phyloP scores from a whole-genome alignment of 2,797 vertebrate genomes.

The Bucorvus abyssinicus region DNA sequence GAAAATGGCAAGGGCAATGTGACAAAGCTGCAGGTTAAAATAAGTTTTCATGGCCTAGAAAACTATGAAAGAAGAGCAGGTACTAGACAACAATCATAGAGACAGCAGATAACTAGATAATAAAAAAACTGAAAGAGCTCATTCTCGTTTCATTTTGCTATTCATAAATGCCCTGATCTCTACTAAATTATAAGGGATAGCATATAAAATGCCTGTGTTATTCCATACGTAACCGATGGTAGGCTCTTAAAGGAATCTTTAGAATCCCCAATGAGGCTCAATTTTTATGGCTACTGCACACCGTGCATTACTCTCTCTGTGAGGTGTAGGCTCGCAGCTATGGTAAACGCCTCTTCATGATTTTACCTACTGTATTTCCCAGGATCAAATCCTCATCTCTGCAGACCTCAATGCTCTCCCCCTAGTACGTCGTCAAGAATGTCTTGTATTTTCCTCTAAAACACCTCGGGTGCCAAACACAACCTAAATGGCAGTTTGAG shows the following conservation, averaged over 20 bases:
- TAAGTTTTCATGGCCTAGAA: not conserved
- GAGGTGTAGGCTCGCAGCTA: not conserved
- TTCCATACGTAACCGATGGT: not conserved
- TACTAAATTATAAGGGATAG: not conserved
- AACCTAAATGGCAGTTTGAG: not conserved
- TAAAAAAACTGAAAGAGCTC: not conserved
- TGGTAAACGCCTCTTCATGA: fast-evolving
- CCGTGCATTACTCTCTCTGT: fast-evolving
- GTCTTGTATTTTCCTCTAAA: slow-evolving; percentile 15
- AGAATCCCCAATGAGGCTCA: not conserved
- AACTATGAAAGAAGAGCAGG: not conserved
- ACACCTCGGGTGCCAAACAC: slow-evolving; percentile 33
- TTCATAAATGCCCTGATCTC: not conserved
- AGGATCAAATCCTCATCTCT: not conserved
- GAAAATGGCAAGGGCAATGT: not conserved
- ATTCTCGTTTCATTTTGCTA: not conserved
- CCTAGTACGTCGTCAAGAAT: not conserved
- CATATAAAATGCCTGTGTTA: not conserved
- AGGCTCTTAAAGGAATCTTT: not conserved
- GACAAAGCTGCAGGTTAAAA: not conserved
- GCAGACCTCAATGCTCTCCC: not conserved
- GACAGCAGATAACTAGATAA: not conserved
- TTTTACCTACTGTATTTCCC: not conserved
- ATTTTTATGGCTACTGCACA: not conserved
- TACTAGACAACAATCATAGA: not conserved